Percentiles rank a stretch among this genome's conserved stretches.
Conservation (phyloP, 2,113 vertebrate genomes). For the Leptobrachium leishanense region DNA sequence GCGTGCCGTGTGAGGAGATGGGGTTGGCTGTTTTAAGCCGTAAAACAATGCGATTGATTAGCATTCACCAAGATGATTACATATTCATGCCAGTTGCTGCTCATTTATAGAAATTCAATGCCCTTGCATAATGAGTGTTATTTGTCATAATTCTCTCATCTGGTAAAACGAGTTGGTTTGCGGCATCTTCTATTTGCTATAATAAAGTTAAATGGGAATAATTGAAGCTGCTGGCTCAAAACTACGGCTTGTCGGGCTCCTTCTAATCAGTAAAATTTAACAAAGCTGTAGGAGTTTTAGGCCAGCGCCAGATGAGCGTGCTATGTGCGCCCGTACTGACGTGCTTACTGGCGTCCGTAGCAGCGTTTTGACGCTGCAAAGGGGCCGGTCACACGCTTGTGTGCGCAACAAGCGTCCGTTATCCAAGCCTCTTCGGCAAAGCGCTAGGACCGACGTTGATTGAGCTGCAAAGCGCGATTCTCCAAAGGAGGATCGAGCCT, state of each 20-base stretch:
- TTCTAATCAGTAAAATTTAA: neutral
- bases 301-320: no score
- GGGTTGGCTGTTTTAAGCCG: neutral
- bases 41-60: constrained; percentile 5
- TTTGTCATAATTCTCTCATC: neutral
- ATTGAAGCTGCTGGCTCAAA: constrained; percentile 7
- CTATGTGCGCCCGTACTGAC: no score
- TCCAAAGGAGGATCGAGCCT: no score
- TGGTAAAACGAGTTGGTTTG: neutral
- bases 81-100: neutral
- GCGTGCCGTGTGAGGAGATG: no score
- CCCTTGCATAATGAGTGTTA: neutral
- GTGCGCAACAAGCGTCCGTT: no score
- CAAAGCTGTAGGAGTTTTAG: no score
- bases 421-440: no score
- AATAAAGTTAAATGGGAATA: neutral
- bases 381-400: no score
- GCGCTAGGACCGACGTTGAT: no score
- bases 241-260: neutral
- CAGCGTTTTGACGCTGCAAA: no score
- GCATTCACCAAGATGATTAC: neutral
- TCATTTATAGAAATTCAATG: neutral
- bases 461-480: no score
- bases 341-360: no score
- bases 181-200: neutral